phyloP scores from a whole-genome alignment of 2,888 invertebrate species.

The Philereme transversata region DNA sequence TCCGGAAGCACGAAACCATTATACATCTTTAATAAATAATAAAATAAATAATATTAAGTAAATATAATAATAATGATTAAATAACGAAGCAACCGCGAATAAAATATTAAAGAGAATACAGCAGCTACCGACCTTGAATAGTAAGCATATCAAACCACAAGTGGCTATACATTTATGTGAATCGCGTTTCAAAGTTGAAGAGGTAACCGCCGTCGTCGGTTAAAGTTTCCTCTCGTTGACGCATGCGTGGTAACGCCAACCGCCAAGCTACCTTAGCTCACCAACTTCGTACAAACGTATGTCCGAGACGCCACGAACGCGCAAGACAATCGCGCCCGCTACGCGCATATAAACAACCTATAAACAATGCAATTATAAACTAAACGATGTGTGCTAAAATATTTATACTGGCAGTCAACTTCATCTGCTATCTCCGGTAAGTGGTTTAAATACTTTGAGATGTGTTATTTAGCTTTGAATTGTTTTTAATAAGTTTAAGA shows the following conservation, averaged over 20 bases:
- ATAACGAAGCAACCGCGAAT: background rate
- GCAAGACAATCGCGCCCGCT: conserved; percentile 36
- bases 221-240: conserved; percentile 34
- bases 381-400: conserved; percentile 26
- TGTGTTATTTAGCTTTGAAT: background rate
- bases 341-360: conserved; percentile 27
- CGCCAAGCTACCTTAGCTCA: conserved; percentile 37
- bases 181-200: conserved; percentile 22
- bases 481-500: conserved; percentile 6
- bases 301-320: conserved; percentile 56
- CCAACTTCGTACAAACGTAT: conserved; percentile 46
- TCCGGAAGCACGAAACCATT: background rate
- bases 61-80: too few relatives aligned
- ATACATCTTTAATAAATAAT: background rate
- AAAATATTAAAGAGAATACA: background rate
- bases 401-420: conserved; percentile 14
- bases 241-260: conserved; percentile 47
- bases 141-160: conserved; percentile 22
- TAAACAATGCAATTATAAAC: conserved; percentile 40
- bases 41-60: too few relatives aligned
- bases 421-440: conserved; percentile 30
- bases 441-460: conserved; percentile 19
- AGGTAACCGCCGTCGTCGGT: conserved; percentile 18
- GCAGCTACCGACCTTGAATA: conserved; percentile 7
- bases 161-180: conserved; percentile 18